Base-by-base conservation (phyloP, 2,888 invertebrate genomes). In the Apoderus coryli region DNA sequence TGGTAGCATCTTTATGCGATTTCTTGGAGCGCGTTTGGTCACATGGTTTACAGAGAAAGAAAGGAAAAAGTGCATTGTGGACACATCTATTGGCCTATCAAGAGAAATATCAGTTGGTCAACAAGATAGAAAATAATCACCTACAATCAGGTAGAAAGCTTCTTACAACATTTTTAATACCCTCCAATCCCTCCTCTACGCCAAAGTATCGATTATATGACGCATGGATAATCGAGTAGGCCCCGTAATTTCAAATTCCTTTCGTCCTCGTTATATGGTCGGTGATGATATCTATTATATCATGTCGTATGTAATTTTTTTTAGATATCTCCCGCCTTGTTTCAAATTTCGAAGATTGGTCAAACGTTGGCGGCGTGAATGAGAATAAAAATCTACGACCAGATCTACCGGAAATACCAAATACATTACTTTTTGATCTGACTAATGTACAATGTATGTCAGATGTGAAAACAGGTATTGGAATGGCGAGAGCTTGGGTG, bases 61-160 rank as follows among this genome's bases (percentile, higher is more conserved):
- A 90, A 63, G 93, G 95, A 5, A 96, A 95, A 61, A 95, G 95
- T 1, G 90, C 95, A 0, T 64, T 98, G 4, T 98, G 98, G 98
- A 81, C 88, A 36, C 93, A 95, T 59, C 67, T 96, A 32, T 72
- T 79, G 10, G 80, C 82, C 51, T 95, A 84, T 53, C 81, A 92
- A 49, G 88, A 90, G 77, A 45, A 81, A 81, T 51, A 48, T 64
- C 69, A 44, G 55, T 64, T 27, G 56, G 59, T 38, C 64, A 67
- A 53, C 58, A 69, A 40, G 67, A 72, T 56, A 62, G 71, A 73
- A 51, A 65, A 70, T 3, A 70, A 70, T 51, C 67, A 65, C 48
- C 54, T 73, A 16, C 65, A 69, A 14, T 69, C 72, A 53, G 73
- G 75, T 75, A 59, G 54, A 48, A 46, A 29, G n/a, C n/a, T n/a